Evolutionary conservation across 92 coral and sea anemone genomes (phyloP).

Genomic region (Epizoanthus illoricatus): DNA sequence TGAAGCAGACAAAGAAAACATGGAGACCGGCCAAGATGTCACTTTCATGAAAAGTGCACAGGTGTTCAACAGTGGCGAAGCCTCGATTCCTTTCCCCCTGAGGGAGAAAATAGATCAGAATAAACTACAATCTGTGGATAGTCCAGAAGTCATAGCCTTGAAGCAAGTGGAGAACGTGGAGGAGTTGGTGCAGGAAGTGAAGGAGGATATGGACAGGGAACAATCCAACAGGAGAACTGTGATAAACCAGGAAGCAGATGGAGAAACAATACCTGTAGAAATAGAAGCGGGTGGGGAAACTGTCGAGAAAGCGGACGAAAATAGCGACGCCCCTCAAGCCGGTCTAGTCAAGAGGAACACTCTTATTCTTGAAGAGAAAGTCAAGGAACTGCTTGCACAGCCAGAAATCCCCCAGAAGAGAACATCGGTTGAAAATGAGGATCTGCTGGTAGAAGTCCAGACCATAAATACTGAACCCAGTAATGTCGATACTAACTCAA

Average conservation of each 20-base stretch:
- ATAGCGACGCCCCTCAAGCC: constrained; percentile 9
- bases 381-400: constrained; percentile 5
- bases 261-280: not conserved
- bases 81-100: not conserved
- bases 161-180: constrained; percentile 23
- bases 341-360: constrained; percentile 59
- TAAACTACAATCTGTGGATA: not conserved
- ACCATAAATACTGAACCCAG: not conserved
- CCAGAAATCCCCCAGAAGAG: constrained; percentile 6
- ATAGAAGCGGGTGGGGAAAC: not conserved
- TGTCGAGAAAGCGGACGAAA: constrained; percentile 5
- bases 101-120: constrained; percentile 9
- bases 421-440: not conserved
- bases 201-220: constrained; percentile 60
- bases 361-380: constrained; percentile 52
- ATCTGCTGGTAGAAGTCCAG: not conserved
- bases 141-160: not conserved
- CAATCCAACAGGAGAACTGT: constrained; percentile 3
- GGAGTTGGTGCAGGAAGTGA: constrained; percentile 46
- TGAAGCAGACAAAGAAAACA: constrained; percentile 33
- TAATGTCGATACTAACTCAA: not conserved
- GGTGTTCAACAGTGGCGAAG: not conserved
- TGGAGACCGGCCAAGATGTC: not conserved
- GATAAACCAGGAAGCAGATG: not conserved
- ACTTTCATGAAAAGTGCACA: not conserved